These are phyloP conservation scores for Choloepus hoffmanni DNA, from an alignment of 2,113 vertebrate genomes.

Conservation along the genomic window DNA sequence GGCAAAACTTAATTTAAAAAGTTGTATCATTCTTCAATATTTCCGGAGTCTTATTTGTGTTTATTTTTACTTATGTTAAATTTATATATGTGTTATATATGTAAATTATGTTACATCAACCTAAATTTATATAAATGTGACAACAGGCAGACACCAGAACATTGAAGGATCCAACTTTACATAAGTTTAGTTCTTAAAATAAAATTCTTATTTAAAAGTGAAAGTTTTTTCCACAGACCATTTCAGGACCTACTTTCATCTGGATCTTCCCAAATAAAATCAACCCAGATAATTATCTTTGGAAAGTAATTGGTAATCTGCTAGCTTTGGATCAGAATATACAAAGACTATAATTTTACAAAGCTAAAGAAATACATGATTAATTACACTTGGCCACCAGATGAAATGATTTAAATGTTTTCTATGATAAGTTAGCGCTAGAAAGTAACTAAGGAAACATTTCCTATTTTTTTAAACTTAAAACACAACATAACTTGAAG, in stretches of 20 bases:
- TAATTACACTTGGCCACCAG: not conserved
- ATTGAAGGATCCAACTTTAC: not conserved
- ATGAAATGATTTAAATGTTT: not conserved
- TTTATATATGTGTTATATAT: not conserved
- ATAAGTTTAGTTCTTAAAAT: not conserved
- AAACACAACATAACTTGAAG: not conserved
- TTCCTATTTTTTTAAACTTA: constrained; percentile 28
- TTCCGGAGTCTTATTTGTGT: not conserved
- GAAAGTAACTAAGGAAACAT: not conserved
- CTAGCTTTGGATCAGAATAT: not conserved
- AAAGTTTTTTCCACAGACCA: not conserved
- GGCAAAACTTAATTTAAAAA: not conserved
- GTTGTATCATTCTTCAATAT: not conserved
- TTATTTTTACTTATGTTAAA: not conserved
- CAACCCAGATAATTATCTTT: not conserved
- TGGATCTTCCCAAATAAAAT: not conserved
- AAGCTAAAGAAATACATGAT: not conserved
- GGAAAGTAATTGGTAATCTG: not conserved
- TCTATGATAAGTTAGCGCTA: not conserved
- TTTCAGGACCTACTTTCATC: not conserved
- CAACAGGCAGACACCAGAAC: not conserved
- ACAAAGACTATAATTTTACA: not conserved
- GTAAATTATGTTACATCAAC: not conserved
- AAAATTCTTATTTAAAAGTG: not conserved
- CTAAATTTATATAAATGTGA: not conserved